Evolutionary conservation across 1,140 invertebrate genomes (phyloP).

Genomic region (Apis dorsata): DNA sequence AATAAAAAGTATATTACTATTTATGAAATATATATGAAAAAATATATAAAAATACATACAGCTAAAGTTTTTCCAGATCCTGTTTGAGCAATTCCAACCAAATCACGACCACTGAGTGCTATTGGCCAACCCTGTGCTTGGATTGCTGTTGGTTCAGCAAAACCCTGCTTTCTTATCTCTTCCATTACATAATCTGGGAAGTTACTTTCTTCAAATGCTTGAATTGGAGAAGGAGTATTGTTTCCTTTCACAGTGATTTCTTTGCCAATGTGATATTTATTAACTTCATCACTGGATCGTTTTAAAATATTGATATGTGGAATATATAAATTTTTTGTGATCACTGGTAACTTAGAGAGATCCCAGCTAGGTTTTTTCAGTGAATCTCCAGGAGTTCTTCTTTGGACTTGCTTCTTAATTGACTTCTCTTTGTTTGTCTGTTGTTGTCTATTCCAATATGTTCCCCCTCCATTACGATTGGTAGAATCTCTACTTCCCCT

Average conservation of each 20-base stretch:
- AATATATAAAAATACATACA: constrained; percentile 63
- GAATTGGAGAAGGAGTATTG: constrained; percentile 91
- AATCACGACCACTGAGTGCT: constrained; percentile 93
- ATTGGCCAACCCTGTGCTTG: constrained; percentile 96
- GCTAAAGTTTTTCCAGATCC: constrained; percentile 95
- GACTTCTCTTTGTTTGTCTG: constrained; percentile 72
- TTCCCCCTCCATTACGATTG: constrained; percentile 72
- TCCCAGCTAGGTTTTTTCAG: constrained; percentile 94
- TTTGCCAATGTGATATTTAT: constrained; percentile 86
- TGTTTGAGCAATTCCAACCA: constrained; percentile 97
- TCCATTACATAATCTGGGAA: constrained; percentile 92
- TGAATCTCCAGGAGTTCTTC: constrained; percentile 87
- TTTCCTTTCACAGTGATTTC: constrained; percentile 94
- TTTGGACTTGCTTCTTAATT: constrained; percentile 73
- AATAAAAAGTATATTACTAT: no score
- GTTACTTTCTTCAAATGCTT: constrained; percentile 93
- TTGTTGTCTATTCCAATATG: constrained; percentile 78
- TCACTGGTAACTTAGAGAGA: constrained; percentile 86
- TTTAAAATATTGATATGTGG: constrained; percentile 89
- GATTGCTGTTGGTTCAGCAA: constrained; percentile 92
- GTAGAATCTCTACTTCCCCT: constrained; percentile 75
- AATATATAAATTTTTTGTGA: constrained; percentile 95
- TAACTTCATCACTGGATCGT: constrained; percentile 87
- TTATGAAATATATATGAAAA: neutral
- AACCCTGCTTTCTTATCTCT: constrained; percentile 90